A percentile compares a stretch with the other conserved stretches of the same genome.
Conservation (phyloP, 2,888 invertebrate genomes). For the Protonemura montana region DNA sequence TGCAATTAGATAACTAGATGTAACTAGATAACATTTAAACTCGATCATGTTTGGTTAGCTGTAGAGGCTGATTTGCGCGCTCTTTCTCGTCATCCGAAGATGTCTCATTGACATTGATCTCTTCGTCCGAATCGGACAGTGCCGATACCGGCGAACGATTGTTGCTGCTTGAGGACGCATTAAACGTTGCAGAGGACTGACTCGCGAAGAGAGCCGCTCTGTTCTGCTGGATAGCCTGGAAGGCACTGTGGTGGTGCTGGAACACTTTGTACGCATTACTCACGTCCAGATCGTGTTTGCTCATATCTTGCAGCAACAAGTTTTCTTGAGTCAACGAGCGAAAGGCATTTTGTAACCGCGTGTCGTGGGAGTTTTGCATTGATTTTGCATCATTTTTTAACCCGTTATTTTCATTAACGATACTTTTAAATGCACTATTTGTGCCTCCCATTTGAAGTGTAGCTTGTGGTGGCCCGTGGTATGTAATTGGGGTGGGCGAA, state of each 20-base stretch:
- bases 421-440: conserved; percentile 81
- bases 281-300: conserved; percentile 33
- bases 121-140: conserved; percentile 68
- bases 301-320: conserved; percentile 34
- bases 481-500: conserved; percentile 58
- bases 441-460: conserved; percentile 83
- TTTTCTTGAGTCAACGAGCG: conserved; percentile 53
- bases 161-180: conserved; percentile 55
- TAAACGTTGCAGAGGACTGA: conserved; percentile 54
- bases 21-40: conserved; percentile 44
- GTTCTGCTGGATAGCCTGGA: conserved; percentile 57
- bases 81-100: conserved; percentile 63
- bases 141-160: conserved; percentile 54
- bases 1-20: background rate
- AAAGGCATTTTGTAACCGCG: conserved; percentile 46
- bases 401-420: conserved; percentile 26
- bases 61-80: conserved; percentile 65
- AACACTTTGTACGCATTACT: conserved; percentile 25
- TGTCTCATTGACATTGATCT: conserved; percentile 86
- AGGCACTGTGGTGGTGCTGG: conserved; percentile 53
- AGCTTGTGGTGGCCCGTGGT: conserved; percentile 62
- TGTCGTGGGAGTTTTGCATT: conserved; percentile 28
- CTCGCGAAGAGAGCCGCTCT: conserved; percentile 52
- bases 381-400: conserved; percentile 29
- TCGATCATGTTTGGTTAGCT: conserved; percentile 77